Evolutionary conservation across 2,797 vertebrate genomes (phyloP), one percentile per base, ranked within the genome.

Genomic region (Benthosema pterotum): DNA sequence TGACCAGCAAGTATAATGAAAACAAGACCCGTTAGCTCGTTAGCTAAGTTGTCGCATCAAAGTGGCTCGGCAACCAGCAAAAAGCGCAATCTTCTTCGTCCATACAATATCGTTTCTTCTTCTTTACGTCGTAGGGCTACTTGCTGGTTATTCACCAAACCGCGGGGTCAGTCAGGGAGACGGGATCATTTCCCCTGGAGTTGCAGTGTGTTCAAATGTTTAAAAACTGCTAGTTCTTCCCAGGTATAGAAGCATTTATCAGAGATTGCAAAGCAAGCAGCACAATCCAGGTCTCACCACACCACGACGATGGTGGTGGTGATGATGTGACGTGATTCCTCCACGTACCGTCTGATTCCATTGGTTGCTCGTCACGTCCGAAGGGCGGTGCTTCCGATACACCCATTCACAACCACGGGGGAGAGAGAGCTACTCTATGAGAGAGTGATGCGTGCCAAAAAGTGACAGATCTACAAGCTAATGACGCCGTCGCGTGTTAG

Each of bases 271-370:
- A 79, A 51, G 38, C 58, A 12, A 46, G 75, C 73, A 48, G 59
- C 38, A 60, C 53, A n/a, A 64, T 83, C 48, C 64, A 72, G 60
- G 91, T 92, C 91, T 92, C 93, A 94, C 87, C 89, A 80, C 93
- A 94, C 87, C 89, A 80, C 74, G 87, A 84, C 93, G 84, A 81
- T 38, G 32, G 8, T 32, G 7, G 28, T 32, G 22, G 5, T 25
- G 88, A 83, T 89, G 92, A 92, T 91, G 93, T 95, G 92, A 95
- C 92, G 92, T 90, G 79, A 88, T 78, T 86, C 79, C 86, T 83
- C 86, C 84, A 91, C 85, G 83, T 89, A 91, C 77, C 79, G 82
- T 66, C 91, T 78, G 51, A 73, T 83, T 57, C 79, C 79, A 95
- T 96, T 95, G 94, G 94, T 17, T 38, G 42, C 4, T 54, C 87